A percentile compares a stretch with the other conserved stretches of the same genome.
These are phyloP conservation scores for Apodemia hepburni DNA, from an alignment of 2,888 invertebrate species.

Conservation along the genomic window DNA sequence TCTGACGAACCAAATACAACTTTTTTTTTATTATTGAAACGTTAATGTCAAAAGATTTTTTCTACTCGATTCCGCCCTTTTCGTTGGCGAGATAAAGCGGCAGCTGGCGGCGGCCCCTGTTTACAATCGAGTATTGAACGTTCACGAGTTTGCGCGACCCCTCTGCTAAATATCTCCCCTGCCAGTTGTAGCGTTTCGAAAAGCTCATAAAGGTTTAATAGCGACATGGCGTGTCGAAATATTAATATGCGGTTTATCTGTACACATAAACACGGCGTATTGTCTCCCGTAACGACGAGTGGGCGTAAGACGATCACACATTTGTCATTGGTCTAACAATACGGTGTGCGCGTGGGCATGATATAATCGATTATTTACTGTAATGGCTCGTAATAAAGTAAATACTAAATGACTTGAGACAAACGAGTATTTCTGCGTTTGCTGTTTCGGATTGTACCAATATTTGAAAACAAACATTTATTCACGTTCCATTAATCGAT, in stretches of 20 bases:
- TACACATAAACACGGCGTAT: slow-evolving; percentile 44
- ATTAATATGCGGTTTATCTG: slow-evolving; percentile 62
- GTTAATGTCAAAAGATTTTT: slow-evolving; percentile 49
- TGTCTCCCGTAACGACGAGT: slow-evolving; percentile 45
- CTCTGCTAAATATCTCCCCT: slow-evolving; percentile 44
- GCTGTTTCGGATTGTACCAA: background rate
- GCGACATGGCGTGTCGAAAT: slow-evolving; percentile 67
- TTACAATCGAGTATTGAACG: slow-evolving; percentile 52
- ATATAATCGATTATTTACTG: slow-evolving; percentile 53
- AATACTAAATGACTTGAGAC: slow-evolving; percentile 16
- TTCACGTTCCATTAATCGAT: no score
- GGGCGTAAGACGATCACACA: slow-evolving; percentile 61
- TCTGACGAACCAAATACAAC: background rate
- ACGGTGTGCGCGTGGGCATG: slow-evolving; percentile 63
- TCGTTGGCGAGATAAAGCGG: slow-evolving; percentile 57
- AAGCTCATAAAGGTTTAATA: slow-evolving; percentile 63
- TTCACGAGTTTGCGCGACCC: slow-evolving; percentile 41
- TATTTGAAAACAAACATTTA: background rate
- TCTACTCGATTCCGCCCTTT: slow-evolving; percentile 43
- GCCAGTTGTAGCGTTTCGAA: slow-evolving; percentile 48
- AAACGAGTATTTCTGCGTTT: slow-evolving; percentile 6
- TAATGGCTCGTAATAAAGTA: slow-evolving; percentile 36
- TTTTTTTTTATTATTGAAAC: slow-evolving; percentile 49
- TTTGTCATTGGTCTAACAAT: slow-evolving; percentile 73
- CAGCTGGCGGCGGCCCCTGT: slow-evolving; percentile 61